Conservation (phyloP, 2,888 invertebrate species). For the Mechanitis mazaeus region DNA sequence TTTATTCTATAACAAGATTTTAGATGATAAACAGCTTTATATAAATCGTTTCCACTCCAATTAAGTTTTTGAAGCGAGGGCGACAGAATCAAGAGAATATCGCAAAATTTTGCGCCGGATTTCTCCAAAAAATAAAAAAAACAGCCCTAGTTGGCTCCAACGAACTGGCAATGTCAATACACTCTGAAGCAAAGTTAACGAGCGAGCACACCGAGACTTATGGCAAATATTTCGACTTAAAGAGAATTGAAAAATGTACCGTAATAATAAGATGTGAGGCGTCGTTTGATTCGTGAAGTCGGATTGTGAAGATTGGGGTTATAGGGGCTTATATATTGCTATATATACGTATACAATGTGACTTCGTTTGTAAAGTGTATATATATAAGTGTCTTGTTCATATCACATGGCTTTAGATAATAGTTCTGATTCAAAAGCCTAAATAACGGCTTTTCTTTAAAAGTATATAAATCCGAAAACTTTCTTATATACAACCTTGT, state of each 20-base stretch:
- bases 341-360: neutral
- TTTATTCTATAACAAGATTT: conserved; percentile 3
- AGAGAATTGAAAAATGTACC: conserved; percentile 26
- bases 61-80: conserved; percentile 15
- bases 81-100: conserved; percentile 18
- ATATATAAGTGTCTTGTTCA: too few relatives aligned
- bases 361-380: too few relatives aligned
- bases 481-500: too few relatives aligned
- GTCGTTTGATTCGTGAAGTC: conserved; percentile 8
- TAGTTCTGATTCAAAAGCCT: too few relatives aligned
- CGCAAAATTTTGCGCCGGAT: conserved; percentile 18
- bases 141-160: conserved; percentile 44
- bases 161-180: conserved; percentile 67
- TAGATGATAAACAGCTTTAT: conserved; percentile 11
- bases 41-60: conserved; percentile 23
- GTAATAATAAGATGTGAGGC: conserved; percentile 15
- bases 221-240: conserved; percentile 52
- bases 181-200: conserved; percentile 54
- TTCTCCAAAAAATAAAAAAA: conserved; percentile 32
- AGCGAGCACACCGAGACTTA: conserved; percentile 49
- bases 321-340: neutral
- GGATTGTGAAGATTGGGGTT: conserved; percentile 9
- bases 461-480: too few relatives aligned
- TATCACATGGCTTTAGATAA: too few relatives aligned
- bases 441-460: too few relatives aligned